These are phyloP conservation scores for Nannospalax galili DNA, from an alignment of 2,113 vertebrate species.

Conservation along the genomic window DNA sequence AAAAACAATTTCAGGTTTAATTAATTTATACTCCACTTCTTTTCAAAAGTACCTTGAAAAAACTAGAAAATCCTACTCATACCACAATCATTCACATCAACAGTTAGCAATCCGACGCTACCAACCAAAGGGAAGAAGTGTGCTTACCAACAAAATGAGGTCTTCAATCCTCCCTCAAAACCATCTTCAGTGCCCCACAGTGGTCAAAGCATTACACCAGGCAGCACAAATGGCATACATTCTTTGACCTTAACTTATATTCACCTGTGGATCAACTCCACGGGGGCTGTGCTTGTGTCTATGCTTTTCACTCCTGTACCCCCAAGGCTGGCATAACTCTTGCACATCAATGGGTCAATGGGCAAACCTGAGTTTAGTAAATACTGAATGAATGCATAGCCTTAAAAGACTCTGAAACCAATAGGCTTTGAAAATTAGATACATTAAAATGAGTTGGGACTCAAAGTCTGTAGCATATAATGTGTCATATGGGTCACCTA, in stretches of 20 bases:
- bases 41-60: conserved; percentile 51
- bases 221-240: not conserved
- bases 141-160: not conserved
- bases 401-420: not conserved
- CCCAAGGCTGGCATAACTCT: not conserved
- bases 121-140: not conserved
- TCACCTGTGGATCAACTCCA: not conserved
- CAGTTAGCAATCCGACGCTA: not conserved
- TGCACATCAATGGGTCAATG: not conserved
- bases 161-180: conserved; percentile 13
- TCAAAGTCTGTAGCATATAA: conserved; percentile 14
- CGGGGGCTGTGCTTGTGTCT: not conserved
- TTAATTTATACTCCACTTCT: not conserved
- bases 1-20: not conserved
- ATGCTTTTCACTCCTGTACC: not conserved
- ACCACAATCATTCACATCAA: conserved; percentile 7
- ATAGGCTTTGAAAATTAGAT: conserved; percentile 28
- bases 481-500: not conserved
- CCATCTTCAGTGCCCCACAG: not conserved
- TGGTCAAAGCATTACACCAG: not conserved
- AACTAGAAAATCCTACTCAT: conserved; percentile 40
- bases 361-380: not conserved
- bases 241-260: not conserved
- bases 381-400: conserved; percentile 6
- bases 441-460: conserved; percentile 7